Evolutionary conservation across 2,797 vertebrate genomes (phyloP).

Genomic region (Oreortyx pictus): DNA sequence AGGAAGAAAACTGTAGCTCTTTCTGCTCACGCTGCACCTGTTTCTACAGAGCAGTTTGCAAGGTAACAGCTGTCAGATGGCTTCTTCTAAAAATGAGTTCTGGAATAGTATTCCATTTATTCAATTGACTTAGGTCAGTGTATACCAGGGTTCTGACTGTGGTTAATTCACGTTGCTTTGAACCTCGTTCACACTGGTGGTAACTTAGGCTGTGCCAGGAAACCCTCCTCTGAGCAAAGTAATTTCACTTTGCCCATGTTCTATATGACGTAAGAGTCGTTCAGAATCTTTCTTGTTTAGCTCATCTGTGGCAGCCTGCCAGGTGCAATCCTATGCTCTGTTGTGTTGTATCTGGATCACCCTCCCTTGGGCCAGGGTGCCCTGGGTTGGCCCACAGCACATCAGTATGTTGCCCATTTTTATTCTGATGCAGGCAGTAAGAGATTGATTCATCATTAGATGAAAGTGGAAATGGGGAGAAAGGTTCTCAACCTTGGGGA

Average conservation of each 20-base stretch:
- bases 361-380: neutral
- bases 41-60: neutral
- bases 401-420: neutral
- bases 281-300: neutral
- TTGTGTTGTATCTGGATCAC: neutral
- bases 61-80: conserved; percentile 56
- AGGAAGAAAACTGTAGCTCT: neutral
- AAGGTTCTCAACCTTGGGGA: neutral
- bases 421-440: neutral
- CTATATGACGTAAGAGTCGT: neutral
- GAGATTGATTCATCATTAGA: accelerated
- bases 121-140: conserved; percentile 15
- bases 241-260: neutral
- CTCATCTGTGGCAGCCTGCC: neutral
- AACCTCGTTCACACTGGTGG: accelerated
- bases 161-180: neutral
- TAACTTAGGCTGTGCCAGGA: neutral
- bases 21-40: conserved; percentile 18
- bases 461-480: neutral
- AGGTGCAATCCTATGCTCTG: neutral
- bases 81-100: conserved; percentile 33
- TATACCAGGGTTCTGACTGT: neutral
- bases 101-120: conserved; percentile 25
- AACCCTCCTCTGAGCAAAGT: neutral
- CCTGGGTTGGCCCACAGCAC: neutral